These are phyloP conservation scores for Conus betulinus DNA, from an alignment of 1,140 invertebrate species.

Conservation along the genomic window DNA sequence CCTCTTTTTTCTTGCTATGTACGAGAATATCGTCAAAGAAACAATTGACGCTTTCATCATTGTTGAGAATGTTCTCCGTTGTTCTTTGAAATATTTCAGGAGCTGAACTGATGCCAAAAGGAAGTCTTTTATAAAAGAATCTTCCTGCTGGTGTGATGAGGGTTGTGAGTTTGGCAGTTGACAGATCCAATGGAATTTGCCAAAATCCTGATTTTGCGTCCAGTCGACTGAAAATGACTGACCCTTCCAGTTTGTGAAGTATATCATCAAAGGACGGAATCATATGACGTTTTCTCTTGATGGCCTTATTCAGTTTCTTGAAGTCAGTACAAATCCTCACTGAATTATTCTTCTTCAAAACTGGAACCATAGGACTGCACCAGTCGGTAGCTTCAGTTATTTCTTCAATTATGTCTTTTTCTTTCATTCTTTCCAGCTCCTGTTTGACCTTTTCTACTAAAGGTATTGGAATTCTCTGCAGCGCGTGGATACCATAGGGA, in stretches of 20 bases:
- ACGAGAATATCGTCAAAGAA: constrained; percentile 41
- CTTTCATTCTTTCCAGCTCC: too few species aligned
- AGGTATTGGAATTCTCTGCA: neutral
- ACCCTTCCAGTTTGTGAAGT: constrained; percentile 26
- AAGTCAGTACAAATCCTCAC: constrained; percentile 10
- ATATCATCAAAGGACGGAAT: neutral
- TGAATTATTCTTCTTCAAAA: neutral
- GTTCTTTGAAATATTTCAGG: constrained; percentile 26
- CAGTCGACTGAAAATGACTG: constrained; percentile 30
- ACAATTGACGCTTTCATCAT: constrained; percentile 12
- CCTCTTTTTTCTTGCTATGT: constrained; percentile 19
- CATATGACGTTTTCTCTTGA: constrained; percentile 13
- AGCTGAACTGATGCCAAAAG: constrained; percentile 70
- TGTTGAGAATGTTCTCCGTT: neutral
- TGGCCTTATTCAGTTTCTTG: neutral
- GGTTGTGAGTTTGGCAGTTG: constrained; percentile 40
- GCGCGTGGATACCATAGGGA: too few species aligned
- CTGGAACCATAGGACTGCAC: too few species aligned
- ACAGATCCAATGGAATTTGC: constrained; percentile 45
- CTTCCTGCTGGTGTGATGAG: constrained; percentile 73
- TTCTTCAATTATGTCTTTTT: too few species aligned
- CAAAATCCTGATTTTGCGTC: constrained; percentile 45
- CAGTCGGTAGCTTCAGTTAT: too few species aligned
- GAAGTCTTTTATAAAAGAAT: constrained; percentile 26
- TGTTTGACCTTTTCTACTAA: too few species aligned